Percentiles rank a stretch among this genome's conserved stretches.
These are phyloP conservation scores for Microcebus jonahi DNA, from an alignment of 2,113 vertebrate species.

Conservation along the genomic window DNA sequence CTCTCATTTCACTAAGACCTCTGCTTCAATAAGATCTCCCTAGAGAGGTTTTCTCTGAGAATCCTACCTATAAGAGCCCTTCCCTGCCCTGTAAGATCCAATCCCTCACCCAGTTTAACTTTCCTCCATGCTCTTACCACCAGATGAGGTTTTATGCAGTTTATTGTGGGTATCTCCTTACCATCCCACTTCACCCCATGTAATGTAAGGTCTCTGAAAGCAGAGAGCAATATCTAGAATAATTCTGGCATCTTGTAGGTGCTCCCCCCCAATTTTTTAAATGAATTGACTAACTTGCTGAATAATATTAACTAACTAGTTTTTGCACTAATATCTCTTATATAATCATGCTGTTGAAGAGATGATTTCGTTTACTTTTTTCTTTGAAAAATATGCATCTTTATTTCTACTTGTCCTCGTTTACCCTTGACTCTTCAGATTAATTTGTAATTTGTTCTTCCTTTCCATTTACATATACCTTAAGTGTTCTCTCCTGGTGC, in stretches of 20 bases:
- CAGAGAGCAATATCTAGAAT: background rate
- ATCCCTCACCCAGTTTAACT: background rate
- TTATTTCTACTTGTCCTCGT: background rate
- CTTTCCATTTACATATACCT: background rate
- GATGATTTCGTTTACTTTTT: background rate
- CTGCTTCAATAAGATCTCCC: background rate
- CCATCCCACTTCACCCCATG: background rate
- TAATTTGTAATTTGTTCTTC: background rate
- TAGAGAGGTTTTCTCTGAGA: background rate
- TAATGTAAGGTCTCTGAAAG: background rate
- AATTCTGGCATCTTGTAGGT: background rate
- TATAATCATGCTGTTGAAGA: background rate
- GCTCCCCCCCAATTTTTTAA: background rate
- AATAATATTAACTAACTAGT: background rate
- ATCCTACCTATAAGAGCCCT: background rate
- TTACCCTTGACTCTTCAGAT: background rate
- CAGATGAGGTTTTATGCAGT: too few species aligned
- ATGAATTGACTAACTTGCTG: background rate
- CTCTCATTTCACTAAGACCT: background rate
- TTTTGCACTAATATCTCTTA: background rate
- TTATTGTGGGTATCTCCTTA: rapidly evolving
- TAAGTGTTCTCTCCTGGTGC: background rate
- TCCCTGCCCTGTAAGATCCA: too few species aligned
- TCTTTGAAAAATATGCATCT: background rate
- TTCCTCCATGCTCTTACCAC: background rate